These are phyloP conservation scores for Myotis daubentonii DNA, from an alignment of 2,797 vertebrate species.

Conservation along the genomic window DNA sequence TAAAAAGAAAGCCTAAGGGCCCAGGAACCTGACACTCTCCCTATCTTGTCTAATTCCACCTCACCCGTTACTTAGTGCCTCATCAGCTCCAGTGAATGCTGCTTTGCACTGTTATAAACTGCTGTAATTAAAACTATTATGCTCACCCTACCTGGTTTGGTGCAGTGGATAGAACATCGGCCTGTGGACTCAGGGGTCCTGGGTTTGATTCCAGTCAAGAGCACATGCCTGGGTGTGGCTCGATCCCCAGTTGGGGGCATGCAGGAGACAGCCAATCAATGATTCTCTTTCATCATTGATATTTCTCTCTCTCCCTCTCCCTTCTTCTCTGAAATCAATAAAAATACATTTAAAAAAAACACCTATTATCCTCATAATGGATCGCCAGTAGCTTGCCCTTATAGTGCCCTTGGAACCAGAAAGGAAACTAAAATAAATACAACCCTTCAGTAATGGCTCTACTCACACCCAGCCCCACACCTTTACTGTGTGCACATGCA, in stretches of 20 bases:
- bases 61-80: background rate
- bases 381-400: background rate
- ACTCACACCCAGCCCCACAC: background rate
- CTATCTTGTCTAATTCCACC: background rate
- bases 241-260: no score
- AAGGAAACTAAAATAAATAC: slow-evolving; percentile 44
- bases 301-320: no score
- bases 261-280: no score
- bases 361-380: background rate
- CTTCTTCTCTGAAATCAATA: no score
- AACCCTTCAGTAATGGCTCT: background rate
- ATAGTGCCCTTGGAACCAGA: background rate
- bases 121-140: background rate
- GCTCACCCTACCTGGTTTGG: no score
- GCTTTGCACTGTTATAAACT: slow-evolving; percentile 4
- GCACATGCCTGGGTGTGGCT: no score
- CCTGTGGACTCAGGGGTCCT: no score
- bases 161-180: no score
- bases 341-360: no score
- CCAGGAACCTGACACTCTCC: background rate
- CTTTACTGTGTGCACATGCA: background rate
- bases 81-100: background rate
- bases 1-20: background rate
- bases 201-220: no score
- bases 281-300: no score